These are phyloP conservation scores for Lontra canadensis DNA, from an alignment of 2,113 vertebrate genomes.

Conservation along the genomic window DNA sequence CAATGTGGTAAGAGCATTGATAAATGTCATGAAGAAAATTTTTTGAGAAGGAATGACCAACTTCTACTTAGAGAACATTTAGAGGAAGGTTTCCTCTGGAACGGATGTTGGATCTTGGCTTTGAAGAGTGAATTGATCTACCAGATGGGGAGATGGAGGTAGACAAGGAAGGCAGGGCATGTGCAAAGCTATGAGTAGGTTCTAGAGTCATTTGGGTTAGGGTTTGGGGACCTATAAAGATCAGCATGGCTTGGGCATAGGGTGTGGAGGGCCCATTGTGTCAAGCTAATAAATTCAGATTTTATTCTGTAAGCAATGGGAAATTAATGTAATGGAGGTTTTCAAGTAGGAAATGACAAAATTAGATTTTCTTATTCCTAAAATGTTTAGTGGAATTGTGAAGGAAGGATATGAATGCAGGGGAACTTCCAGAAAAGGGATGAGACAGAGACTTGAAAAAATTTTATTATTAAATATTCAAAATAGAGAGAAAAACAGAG, in stretches of 20 bases:
- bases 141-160: background rate
- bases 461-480: background rate
- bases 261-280: background rate
- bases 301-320: background rate
- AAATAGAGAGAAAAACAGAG: background rate
- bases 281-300: background rate
- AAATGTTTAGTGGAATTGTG: background rate
- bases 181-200: background rate
- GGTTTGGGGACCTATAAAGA: background rate
- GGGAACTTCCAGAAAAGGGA: background rate
- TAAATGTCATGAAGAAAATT: background rate
- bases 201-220: background rate
- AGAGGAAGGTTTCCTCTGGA: background rate
- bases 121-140: background rate
- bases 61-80: background rate
- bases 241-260: background rate
- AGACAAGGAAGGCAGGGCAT: accelerated
- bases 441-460: background rate
- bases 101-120: background rate
- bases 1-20: background rate
- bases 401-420: background rate
- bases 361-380: background rate
- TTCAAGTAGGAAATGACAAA: background rate
- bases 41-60: background rate
- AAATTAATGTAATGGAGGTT: background rate